Evolutionary conservation across 1,140 invertebrate species (phyloP), one percentile per base, ranked within the genome.

Genomic region (Oncopeltus fasciatus): DNA sequence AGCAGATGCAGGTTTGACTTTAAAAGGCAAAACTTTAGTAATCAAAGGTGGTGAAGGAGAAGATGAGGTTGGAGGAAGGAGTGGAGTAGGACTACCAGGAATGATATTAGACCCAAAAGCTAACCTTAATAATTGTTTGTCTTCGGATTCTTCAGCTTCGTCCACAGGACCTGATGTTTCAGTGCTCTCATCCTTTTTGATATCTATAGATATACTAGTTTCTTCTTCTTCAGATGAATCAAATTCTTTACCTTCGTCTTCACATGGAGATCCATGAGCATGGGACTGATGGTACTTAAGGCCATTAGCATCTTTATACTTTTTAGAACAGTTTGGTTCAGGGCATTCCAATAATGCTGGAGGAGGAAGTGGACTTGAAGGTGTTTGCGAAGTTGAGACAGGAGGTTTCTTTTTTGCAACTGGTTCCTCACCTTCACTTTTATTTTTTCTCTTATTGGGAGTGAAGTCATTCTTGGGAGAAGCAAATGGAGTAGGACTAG

Each of bases 221-320:
- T 67, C 62, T 69, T 88, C 85, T 68, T 88, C 85, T 66, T 88
- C 86, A 0, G 86, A 86, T 75, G 83, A 80, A 61, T 86, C 80
- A 1, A 77, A 76, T 66, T 83, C 82, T 69, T 83, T 83, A 4
- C 80, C 81, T 24, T 82, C 80, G 28, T 81, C 79, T n/a, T 85
- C 82, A 65, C 82, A 81, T 43, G 80, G 79, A 21, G 83, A 79
- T 21, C 85, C 86, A 72, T 96, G 93, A 24, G 92, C 92, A 74
- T 95, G 92, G 57, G 88, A 90, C 74, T 95, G 90, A 71, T 98
- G 95, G 73, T 96, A 98, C 69, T 92, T 87, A 28, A 97, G 79
- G 18, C 93, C 95, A 75, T 96, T 96, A 67, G 92, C 91, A 77
- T 98, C 91, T 77, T 92, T 94, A 80, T 95, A 98, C 77, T 96